Evolutionary conservation across 2,113 vertebrate genomes (phyloP).

Genomic region (Pluvianellus socialis): DNA sequence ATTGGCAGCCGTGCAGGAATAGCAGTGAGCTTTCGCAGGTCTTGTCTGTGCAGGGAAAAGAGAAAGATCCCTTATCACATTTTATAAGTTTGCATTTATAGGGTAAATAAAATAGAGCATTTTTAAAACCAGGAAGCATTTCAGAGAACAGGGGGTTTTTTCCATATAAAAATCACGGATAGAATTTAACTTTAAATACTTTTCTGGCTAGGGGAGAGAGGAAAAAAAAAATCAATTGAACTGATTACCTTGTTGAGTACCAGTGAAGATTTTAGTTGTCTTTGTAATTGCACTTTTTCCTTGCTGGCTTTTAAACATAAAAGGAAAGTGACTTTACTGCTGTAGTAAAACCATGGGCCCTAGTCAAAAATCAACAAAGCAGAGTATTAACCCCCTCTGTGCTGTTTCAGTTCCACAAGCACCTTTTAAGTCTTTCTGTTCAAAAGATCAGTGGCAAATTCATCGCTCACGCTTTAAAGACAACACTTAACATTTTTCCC

Average conservation of each 20-base stretch:
- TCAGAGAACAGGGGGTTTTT: background rate
- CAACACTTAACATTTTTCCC: accelerated
- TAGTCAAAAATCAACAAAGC: constrained; percentile 34
- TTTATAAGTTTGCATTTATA: constrained; percentile 67
- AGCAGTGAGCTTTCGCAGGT: constrained; percentile 9
- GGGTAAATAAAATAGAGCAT: constrained; percentile 59
- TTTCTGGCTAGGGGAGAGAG: background rate
- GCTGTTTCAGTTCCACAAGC: background rate
- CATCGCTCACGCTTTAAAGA: background rate
- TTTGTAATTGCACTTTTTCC: constrained; percentile 64
- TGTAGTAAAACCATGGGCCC: constrained; percentile 32
- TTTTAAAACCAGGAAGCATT: constrained; percentile 53
- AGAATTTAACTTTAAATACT: constrained; percentile 62
- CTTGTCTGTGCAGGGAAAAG: constrained; percentile 30
- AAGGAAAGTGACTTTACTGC: constrained; percentile 61
- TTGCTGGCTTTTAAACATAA: constrained; percentile 62
- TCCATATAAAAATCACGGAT: constrained; percentile 31
- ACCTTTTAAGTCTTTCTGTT: background rate
- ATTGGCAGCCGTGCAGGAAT: constrained; percentile 40
- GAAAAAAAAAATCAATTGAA: constrained; percentile 51
- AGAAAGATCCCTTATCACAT: constrained; percentile 44
- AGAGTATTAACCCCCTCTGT: constrained; percentile 10
- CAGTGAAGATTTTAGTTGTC: constrained; percentile 60
- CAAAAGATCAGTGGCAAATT: background rate
- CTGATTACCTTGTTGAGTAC: constrained; percentile 63